These are phyloP conservation scores for Scaptodrosophila lebanonensis DNA, from an alignment of 1,140 invertebrate species.

Conservation along the genomic window DNA sequence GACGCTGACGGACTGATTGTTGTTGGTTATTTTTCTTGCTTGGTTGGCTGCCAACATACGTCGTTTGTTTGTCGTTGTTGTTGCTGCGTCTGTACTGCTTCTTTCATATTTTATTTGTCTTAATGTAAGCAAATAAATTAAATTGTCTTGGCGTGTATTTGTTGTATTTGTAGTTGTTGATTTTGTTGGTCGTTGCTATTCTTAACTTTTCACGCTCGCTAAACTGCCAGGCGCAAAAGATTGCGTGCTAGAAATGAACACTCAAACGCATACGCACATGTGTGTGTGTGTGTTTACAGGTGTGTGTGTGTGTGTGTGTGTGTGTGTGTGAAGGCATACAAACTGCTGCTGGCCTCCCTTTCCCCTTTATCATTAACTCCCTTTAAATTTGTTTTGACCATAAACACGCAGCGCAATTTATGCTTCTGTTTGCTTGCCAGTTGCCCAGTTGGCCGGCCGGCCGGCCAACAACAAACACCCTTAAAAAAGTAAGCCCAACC, in stretches of 20 bases:
- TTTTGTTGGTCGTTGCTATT: conserved; percentile 51
- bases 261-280: too few relatives aligned
- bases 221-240: too few relatives aligned
- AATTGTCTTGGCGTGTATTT: conserved; percentile 37
- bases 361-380: not conserved
- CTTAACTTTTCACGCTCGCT: conserved; percentile 39
- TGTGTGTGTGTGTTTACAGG: too few relatives aligned
- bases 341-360: conserved; percentile 12
- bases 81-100: conserved; percentile 3
- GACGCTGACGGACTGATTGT: not conserved
- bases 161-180: conserved; percentile 1
- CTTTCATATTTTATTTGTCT: conserved; percentile 39
- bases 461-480: too few relatives aligned
- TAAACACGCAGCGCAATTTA: conserved; percentile 40
- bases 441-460: conserved; percentile 15
- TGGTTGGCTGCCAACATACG: not conserved
- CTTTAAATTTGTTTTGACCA: conserved; percentile 5
- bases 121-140: conserved; percentile 56
- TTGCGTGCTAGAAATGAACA: conserved; percentile 38
- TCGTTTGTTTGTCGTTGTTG: conserved; percentile 21
- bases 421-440: conserved; percentile 14
- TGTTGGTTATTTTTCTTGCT: conserved; percentile 20
- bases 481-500: not conserved
- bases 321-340: too few relatives aligned
- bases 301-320: too few relatives aligned